Conservation (phyloP, 1,140 invertebrate species). For the Aphaenogaster floridana region DNA sequence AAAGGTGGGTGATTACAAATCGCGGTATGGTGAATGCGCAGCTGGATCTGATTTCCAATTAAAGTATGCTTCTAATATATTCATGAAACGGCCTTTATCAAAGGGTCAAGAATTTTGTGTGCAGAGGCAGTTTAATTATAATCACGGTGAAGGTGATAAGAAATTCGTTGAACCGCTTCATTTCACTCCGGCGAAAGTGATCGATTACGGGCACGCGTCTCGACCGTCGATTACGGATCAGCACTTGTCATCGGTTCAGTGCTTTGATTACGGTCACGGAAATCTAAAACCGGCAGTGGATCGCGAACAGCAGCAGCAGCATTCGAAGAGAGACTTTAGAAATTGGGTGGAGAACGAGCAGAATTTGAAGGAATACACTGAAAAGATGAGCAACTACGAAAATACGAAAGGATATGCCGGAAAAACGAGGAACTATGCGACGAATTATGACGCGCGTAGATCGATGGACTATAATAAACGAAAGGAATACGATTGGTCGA, state of each 20-base stretch:
- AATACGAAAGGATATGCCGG: neutral
- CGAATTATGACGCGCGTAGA: conserved; percentile 32
- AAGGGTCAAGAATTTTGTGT: conserved; percentile 79
- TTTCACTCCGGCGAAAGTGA: conserved; percentile 87
- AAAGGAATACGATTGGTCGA: conserved; percentile 52
- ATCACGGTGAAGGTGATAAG: conserved; percentile 80
- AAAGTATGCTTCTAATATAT: conserved; percentile 20
- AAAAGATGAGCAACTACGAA: conserved; percentile 75
- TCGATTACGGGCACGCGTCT: conserved; percentile 90
- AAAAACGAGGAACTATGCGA: conserved; percentile 51
- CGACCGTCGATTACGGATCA: conserved; percentile 53
- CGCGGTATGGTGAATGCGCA: conserved; percentile 13
- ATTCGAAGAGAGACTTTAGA: conserved; percentile 79
- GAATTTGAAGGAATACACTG: conserved; percentile 81
- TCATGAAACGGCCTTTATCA: conserved; percentile 36
- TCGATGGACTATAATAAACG: conserved; percentile 64
- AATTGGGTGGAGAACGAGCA: conserved; percentile 85
- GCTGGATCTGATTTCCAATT: conserved; percentile 20
- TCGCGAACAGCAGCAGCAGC: conserved; percentile 68
- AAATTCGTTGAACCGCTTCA: conserved; percentile 73
- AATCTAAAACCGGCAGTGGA: conserved; percentile 81
- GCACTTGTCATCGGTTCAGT: conserved; percentile 76
- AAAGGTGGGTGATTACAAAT: conserved; percentile 28
- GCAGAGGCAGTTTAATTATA: conserved; percentile 85
- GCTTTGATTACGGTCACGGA: conserved; percentile 84